These are phyloP conservation scores for Acrocephalus kingi DNA, from an alignment of 2,113 vertebrate genomes.

Conservation along the genomic window DNA sequence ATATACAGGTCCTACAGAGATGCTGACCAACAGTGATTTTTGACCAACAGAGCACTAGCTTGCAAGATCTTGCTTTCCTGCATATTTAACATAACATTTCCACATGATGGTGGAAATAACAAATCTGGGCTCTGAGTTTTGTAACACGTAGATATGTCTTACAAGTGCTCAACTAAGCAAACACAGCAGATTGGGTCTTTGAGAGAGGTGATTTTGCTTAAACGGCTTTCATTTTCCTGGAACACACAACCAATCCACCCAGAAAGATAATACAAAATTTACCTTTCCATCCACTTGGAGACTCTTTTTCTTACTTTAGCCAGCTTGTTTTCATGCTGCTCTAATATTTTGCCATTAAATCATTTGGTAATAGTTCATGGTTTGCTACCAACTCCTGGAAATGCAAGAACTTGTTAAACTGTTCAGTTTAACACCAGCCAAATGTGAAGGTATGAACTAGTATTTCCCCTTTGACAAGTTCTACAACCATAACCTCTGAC, in stretches of 20 bases:
- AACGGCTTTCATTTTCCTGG: not conserved
- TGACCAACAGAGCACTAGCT: not conserved
- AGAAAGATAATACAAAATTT: not conserved
- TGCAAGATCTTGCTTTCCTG: not conserved
- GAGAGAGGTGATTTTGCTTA: not conserved
- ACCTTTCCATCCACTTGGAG: not conserved
- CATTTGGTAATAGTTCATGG: slow-evolving; percentile 15
- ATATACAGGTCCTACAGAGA: not conserved
- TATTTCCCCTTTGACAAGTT: not conserved
- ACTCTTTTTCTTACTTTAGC: slow-evolving; percentile 48
- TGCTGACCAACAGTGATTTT: not conserved
- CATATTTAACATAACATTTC: not conserved
- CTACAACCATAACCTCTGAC: slow-evolving; percentile 33
- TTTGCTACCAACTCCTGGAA: slow-evolving; percentile 64
- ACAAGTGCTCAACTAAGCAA: not conserved
- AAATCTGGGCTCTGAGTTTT: not conserved
- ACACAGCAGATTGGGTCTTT: not conserved
- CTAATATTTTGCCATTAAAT: slow-evolving; percentile 27
- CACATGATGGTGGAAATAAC: rapidly evolving
- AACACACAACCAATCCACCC: not conserved
- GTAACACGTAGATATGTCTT: not conserved
- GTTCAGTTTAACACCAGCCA: slow-evolving; percentile 29
- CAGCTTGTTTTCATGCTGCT: slow-evolving; percentile 68
- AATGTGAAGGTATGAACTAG: slow-evolving; percentile 10
- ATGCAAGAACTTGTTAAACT: slow-evolving; percentile 47